Conservation (phyloP, 2,797 vertebrate genomes). For the Anomalospiza imberbis region DNA sequence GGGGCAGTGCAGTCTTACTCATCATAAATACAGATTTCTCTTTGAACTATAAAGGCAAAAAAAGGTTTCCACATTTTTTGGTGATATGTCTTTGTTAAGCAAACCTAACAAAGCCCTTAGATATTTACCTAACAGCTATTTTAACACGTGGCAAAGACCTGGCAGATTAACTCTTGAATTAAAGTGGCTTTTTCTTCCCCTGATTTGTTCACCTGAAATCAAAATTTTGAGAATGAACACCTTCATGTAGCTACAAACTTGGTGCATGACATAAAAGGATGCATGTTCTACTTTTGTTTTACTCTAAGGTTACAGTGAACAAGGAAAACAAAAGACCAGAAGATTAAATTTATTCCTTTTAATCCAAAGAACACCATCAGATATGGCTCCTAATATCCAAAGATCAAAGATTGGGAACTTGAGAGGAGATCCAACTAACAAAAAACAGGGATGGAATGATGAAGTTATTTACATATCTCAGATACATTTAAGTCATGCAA, state of each 20-base stretch:
- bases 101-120: conserved; percentile 6
- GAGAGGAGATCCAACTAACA: background rate
- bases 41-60: conserved; percentile 42
- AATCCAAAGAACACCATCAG: background rate
- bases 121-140: conserved; percentile 43
- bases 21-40: conserved; percentile 16
- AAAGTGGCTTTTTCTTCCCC: rapidly evolving
- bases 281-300: background rate
- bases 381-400: background rate
- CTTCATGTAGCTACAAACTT: background rate
- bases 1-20: background rate
- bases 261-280: background rate
- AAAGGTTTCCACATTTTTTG: conserved; percentile 17
- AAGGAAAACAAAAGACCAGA: background rate
- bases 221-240: background rate
- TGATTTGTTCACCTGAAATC: background rate
- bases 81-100: conserved; percentile 13
- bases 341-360: background rate
- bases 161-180: background rate
- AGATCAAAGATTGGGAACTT: conserved; percentile 22
- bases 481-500: background rate
- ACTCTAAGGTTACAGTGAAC: background rate
- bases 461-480: background rate
- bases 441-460: background rate
- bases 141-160: background rate